Evolutionary conservation across 2,888 invertebrate genomes (phyloP).

Genomic region (Cheiracanthium punctorium): DNA sequence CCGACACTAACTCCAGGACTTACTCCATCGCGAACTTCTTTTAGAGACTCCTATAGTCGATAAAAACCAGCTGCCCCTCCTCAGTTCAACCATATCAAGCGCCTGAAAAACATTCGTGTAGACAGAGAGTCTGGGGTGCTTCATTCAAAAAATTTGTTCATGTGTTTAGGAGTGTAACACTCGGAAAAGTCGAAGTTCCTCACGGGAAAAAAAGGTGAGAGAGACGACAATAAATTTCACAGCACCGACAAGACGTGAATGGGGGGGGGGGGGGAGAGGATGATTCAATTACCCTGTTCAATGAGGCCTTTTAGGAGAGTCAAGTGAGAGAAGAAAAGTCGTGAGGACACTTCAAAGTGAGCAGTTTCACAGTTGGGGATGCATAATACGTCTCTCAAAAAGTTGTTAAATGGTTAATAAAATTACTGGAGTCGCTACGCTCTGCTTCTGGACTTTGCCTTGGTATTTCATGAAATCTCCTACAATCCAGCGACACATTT

Average conservation of each 20-base stretch:
- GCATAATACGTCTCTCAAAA: neutral
- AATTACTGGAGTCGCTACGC: neutral
- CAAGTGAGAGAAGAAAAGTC: neutral
- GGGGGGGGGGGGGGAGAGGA: neutral
- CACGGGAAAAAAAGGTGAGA: constrained; percentile 14
- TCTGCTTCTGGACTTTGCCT: neutral
- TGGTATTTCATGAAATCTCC: no score
- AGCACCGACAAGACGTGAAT: neutral
- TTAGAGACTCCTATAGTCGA: neutral
- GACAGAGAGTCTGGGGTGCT: neutral
- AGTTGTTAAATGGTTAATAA: constrained; percentile 8
- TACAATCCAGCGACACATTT: no score
- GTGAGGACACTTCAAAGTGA: constrained; percentile 4
- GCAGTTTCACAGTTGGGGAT: constrained; percentile 13
- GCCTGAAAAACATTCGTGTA: constrained; percentile 2
- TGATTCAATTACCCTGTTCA: constrained; percentile 4
- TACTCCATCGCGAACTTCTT: neutral
- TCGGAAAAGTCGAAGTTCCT: neutral
- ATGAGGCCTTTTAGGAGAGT: constrained; percentile 7
- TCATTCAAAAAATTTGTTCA: constrained; percentile 17
- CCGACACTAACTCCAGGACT: neutral
- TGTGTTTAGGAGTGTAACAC: neutral
- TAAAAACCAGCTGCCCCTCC: constrained; percentile 2
- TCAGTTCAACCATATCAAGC: neutral
- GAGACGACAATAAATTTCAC: constrained; percentile 7